phyloP scores from a whole-genome alignment of 2,888 invertebrate genomes.

The Philereme vetulata region DNA sequence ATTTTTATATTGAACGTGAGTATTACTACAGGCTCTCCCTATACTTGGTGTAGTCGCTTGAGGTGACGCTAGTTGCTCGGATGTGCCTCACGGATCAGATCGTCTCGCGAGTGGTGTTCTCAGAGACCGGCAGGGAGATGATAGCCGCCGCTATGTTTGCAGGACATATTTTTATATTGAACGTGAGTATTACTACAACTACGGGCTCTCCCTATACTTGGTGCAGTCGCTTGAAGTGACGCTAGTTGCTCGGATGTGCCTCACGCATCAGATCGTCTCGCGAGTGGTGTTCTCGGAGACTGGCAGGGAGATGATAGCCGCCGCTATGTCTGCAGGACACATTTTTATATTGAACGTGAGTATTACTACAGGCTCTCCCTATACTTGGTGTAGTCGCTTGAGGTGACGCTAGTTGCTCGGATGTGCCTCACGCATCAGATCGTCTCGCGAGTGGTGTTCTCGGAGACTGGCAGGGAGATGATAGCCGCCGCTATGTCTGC shows the following conservation, averaged over 20 bases:
- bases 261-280: conserved; percentile 74
- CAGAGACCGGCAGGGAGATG: conserved; percentile 61
- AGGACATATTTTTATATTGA: conserved; percentile 71
- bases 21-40: conserved; percentile 54
- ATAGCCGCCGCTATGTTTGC: conserved; percentile 72
- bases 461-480: conserved; percentile 61
- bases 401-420: conserved; percentile 41
- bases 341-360: conserved; percentile 68
- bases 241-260: conserved; percentile 50
- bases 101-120: conserved; percentile 66
- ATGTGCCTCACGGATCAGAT: conserved; percentile 73
- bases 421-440: conserved; percentile 73
- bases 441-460: conserved; percentile 66
- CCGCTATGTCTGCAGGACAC: conserved; percentile 75
- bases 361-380: conserved; percentile 45
- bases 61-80: conserved; percentile 40
- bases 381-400: conserved; percentile 36
- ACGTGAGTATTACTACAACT: conserved; percentile 47
- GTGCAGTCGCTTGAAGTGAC: conserved; percentile 37
- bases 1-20: conserved; percentile 68
- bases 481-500: conserved; percentile 71
- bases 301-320: conserved; percentile 64
- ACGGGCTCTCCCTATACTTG: conserved; percentile 53
- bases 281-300: conserved; percentile 62
- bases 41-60: conserved; percentile 36